Base-by-base conservation (phyloP, 2,113 vertebrate species). In the Hiodon tergisus region DNA sequence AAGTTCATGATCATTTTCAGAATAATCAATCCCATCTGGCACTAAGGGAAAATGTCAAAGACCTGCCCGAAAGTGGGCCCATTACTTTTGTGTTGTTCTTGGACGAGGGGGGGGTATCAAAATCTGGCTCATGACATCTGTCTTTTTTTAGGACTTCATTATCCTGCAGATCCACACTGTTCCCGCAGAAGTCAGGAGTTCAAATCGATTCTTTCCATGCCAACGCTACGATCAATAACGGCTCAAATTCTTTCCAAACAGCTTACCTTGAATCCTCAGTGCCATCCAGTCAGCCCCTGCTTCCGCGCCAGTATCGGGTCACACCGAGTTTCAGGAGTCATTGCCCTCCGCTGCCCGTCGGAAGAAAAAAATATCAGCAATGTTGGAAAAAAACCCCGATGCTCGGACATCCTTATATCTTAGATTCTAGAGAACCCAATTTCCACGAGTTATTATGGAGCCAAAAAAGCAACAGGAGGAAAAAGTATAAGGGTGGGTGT, bases 261-360 rank as follows among this genome's bases (percentile, higher is more conserved):
- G 86, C 87, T 90, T 85, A 89, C 89, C 87, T 88, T 79, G 85
- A 84, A 85, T 85, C 83, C 82, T 89, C 84, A 80, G 80, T 83
- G 88, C 88, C 88, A 89, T 89, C 82, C 87, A 89, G 87, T 87
- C 87, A 83, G 83, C 81, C 75, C 80, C 77, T 80, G 83, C 81
- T 78, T 79, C 82, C 70, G 66, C 83, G 83, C 83, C 83, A 82
- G 84, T 68, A 73, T 78, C 6, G 57, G 74, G 83, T 75, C 74
- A 71, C 58, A 71, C 86, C 79, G 71, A 59, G 78, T 87, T 84
- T 85, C 86, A 81, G 77, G 79, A 80, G 77, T 83, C 81, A 74
- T 47, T 67, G 48, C 77, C 80, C 74, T 83, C 76, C 68, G 72
- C 68, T 71, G 59, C 69, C 66, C 48, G 67, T 73, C 52, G 83